These are phyloP conservation scores for Vidua chalybeata DNA, from an alignment of 2,113 vertebrate species.

Conservation along the genomic window DNA sequence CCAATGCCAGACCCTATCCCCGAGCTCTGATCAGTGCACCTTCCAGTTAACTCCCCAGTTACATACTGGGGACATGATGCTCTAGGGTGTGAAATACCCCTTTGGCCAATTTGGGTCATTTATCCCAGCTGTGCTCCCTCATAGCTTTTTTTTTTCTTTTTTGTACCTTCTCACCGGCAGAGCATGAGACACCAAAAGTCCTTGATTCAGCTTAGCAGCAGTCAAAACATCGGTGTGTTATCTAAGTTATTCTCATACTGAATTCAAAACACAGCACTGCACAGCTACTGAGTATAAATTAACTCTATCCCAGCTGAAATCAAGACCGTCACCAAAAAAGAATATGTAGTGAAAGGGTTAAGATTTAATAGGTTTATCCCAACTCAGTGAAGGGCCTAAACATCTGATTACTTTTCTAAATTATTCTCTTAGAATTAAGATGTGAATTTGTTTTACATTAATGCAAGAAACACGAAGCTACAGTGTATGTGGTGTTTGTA, in stretches of 20 bases:
- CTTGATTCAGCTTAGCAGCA: not conserved
- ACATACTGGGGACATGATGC: not conserved
- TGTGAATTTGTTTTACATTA: not conserved
- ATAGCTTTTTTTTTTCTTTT: not conserved
- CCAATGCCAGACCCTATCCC: not conserved
- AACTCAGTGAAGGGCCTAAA: not conserved
- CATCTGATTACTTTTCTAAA: not conserved
- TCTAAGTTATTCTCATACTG: not conserved
- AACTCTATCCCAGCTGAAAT: not conserved
- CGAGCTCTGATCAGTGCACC: accelerated
- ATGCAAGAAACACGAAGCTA: not conserved
- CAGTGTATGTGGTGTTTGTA: not conserved
- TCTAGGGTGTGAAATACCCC: not conserved
- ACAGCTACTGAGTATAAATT: not conserved
- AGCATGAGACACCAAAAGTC: not conserved
- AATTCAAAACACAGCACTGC: not conserved
- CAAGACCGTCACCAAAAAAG: not conserved
- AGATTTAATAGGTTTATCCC: not conserved
- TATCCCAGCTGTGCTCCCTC: not conserved
- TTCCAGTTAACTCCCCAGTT: not conserved
- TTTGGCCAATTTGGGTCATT: not conserved
- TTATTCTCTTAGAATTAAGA: not conserved
- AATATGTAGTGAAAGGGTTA: not conserved
- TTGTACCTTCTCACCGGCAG: not conserved
- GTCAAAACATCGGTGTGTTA: not conserved